Evolutionary conservation across 2,113 vertebrate genomes (phyloP).

Genomic region (Cinclus cinclus): DNA sequence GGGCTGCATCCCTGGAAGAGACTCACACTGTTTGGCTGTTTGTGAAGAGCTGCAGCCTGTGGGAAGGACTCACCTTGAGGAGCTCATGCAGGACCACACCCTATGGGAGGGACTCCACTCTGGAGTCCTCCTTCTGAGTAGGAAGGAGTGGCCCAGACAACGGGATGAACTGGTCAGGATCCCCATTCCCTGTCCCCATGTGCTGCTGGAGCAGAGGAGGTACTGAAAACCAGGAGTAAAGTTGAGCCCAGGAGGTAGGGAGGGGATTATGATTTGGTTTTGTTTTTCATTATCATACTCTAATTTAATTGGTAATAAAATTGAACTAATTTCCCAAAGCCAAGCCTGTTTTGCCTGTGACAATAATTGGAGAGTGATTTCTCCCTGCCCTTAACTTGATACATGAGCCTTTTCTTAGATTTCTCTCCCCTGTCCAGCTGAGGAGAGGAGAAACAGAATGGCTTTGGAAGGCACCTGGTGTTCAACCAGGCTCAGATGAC

Average conservation of each 20-base stretch:
- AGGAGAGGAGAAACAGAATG: neutral
- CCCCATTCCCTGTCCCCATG: neutral
- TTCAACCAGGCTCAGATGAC: neutral
- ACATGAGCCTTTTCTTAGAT: neutral
- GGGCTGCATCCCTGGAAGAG: neutral
- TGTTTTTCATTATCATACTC: neutral
- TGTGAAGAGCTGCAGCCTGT: neutral
- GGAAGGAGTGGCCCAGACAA: neutral
- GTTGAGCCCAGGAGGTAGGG: neutral
- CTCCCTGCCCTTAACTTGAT: neutral
- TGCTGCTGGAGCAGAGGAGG: neutral
- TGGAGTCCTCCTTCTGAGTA: neutral
- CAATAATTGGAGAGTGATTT: neutral
- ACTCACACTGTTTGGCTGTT: neutral
- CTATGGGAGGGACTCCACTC: neutral
- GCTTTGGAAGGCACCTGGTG: neutral
- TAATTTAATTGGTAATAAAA: neutral
- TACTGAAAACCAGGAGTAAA: neutral
- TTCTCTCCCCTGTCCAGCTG: neutral
- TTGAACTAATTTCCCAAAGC: neutral
- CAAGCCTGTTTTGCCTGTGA: neutral
- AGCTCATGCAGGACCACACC: neutral
- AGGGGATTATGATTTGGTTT: neutral
- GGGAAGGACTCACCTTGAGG: neutral
- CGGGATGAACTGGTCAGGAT: neutral